Evolutionary conservation across 2,888 invertebrate species (phyloP).

Genomic region (Chesias legatella): DNA sequence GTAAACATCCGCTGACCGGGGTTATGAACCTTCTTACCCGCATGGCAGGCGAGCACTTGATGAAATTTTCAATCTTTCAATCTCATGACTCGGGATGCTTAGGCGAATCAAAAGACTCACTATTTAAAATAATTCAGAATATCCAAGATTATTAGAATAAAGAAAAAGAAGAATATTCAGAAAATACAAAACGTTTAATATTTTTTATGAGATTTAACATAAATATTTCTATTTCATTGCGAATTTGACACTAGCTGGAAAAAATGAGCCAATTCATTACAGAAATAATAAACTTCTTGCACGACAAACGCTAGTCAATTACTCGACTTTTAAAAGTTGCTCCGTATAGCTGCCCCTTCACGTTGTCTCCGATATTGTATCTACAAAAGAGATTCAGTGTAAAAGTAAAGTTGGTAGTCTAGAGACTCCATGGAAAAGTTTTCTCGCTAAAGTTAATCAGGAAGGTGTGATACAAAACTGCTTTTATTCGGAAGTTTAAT

Average conservation of each 20-base stretch:
- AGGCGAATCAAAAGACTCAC: too few species aligned
- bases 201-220: too few species aligned
- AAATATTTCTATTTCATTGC: too few species aligned
- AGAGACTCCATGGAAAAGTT: conserved; percentile 4
- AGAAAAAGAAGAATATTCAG: too few species aligned
- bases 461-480: conserved; percentile 5
- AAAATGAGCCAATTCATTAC: not conserved
- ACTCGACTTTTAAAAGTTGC: conserved; percentile 9
- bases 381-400: conserved; percentile 7
- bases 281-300: conserved; percentile 4
- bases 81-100: too few species aligned
- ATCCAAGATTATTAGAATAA: too few species aligned
- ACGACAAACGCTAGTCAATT: conserved; percentile 10
- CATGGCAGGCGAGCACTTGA: too few species aligned
- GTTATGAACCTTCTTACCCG: too few species aligned
- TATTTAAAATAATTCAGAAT: too few species aligned
- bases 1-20: too few species aligned
- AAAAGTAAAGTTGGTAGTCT: conserved; percentile 4
- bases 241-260: not conserved
- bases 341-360: conserved; percentile 2
- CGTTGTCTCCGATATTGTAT: conserved; percentile 4
- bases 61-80: too few species aligned
- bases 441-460: conserved; percentile 3
- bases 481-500: not conserved
- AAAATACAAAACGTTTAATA: too few species aligned